These are phyloP conservation scores for Trogon melanurus DNA, from an alignment of 2,113 vertebrate species.

Conservation along the genomic window DNA sequence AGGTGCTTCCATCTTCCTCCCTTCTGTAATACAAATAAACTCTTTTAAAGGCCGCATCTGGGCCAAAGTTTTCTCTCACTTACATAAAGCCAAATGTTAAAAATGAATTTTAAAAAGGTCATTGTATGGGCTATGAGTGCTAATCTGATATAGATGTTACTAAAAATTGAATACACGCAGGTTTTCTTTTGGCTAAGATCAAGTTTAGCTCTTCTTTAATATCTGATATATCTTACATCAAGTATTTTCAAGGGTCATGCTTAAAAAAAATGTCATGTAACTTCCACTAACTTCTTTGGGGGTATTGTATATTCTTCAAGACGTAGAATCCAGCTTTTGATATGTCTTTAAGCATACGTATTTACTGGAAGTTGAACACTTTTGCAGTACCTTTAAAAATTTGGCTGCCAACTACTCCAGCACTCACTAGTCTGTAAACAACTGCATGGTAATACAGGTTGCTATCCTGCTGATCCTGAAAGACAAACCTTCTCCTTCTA, in stretches of 20 bases:
- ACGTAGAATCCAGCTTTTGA: background rate
- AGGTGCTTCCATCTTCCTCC: background rate
- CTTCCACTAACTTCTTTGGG: background rate
- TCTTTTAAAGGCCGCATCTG: slow-evolving; percentile 25
- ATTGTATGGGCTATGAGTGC: background rate
- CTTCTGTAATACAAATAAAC: background rate
- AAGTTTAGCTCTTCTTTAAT: background rate
- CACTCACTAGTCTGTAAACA: background rate
- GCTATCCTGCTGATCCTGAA: background rate
- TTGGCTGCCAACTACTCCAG: background rate
- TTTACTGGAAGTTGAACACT: background rate
- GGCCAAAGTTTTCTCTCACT: background rate
- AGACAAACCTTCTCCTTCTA: background rate
- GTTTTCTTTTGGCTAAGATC: background rate
- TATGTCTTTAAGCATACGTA: background rate
- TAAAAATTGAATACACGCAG: background rate
- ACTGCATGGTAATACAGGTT: background rate
- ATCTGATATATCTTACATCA: background rate
- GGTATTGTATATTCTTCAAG: background rate
- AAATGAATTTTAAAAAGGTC: slow-evolving; percentile 65
- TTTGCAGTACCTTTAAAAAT: background rate
- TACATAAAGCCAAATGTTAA: slow-evolving; percentile 44
- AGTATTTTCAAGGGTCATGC: background rate
- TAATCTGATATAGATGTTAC: slow-evolving; percentile 18
- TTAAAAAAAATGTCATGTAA: background rate